Percentiles rank a stretch among this genome's conserved stretches.
phyloP scores from a whole-genome alignment of 2,113 vertebrate species.

The Coreoperca whiteheadi region DNA sequence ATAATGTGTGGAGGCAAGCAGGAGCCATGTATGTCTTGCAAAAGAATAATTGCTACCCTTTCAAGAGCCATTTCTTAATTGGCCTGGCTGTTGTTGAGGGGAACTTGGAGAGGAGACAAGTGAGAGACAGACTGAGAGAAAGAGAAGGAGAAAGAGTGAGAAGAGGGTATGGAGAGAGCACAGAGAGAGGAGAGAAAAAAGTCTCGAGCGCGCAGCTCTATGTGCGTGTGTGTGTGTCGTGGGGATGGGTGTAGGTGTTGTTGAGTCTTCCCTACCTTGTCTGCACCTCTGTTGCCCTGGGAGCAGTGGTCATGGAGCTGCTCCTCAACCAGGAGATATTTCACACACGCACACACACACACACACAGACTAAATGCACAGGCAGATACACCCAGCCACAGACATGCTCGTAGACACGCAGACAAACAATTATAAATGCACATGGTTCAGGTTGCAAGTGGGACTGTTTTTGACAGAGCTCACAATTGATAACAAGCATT shows the following conservation, averaged over 20 bases:
- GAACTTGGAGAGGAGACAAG: slow-evolving; percentile 77
- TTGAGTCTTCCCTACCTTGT: slow-evolving; percentile 53
- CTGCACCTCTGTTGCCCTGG: slow-evolving; percentile 72
- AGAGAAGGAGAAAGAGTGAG: slow-evolving; percentile 46
- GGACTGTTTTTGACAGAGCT: slow-evolving; percentile 28
- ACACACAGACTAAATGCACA: slow-evolving; percentile 27
- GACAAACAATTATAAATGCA: slow-evolving; percentile 25
- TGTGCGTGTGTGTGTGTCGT: slow-evolving; percentile 38
- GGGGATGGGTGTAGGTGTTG: slow-evolving; percentile 45
- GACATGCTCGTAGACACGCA: slow-evolving; percentile 19
- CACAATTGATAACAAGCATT: slow-evolving; percentile 3
- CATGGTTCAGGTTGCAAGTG: slow-evolving; percentile 4
- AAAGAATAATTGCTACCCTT: slow-evolving; percentile 86
- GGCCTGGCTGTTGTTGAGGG: slow-evolving; percentile 81
- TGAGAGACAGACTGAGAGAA: slow-evolving; percentile 65
- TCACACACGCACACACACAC: slow-evolving; percentile 41
- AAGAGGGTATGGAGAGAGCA: slow-evolving; percentile 21
- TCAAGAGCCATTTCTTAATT: slow-evolving; percentile 86
- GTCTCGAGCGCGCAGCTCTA: slow-evolving; percentile 23
- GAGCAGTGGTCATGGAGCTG: slow-evolving; percentile 78
- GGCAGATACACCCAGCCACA: slow-evolving; percentile 16
- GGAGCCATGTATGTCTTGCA: slow-evolving; percentile 81
- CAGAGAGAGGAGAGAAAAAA: slow-evolving; percentile 26
- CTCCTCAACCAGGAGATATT: slow-evolving; percentile 68
- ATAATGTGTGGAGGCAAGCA: slow-evolving; percentile 83